Evolutionary conservation across 2,113 vertebrate genomes (phyloP).

Genomic region (Pyrgilauda ruficollis): DNA sequence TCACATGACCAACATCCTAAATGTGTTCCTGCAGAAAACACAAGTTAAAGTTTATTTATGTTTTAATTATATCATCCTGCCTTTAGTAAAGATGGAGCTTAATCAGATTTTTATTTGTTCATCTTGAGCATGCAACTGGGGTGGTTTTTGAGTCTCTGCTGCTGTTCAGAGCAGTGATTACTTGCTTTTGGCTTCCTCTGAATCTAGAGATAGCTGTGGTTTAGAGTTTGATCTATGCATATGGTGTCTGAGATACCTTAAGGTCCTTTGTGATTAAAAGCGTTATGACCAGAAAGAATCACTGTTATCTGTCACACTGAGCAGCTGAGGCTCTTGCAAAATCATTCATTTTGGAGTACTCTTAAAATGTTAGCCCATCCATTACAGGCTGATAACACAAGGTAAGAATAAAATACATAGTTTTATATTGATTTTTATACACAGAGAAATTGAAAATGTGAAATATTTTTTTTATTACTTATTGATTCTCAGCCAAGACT

Average conservation of each 20-base stretch:
- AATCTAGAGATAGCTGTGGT: not conserved
- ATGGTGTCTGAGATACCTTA: not conserved
- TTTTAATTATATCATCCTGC: not conserved
- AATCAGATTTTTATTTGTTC: not conserved
- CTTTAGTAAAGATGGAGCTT: not conserved
- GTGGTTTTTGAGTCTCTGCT: not conserved
- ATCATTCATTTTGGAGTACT: not conserved
- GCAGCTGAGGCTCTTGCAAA: not conserved
- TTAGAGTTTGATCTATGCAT: not conserved
- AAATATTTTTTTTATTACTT: conserved; percentile 41
- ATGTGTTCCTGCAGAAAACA: not conserved
- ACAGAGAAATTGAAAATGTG: conserved; percentile 18
- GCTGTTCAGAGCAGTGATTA: not conserved
- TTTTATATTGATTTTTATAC: conserved; percentile 43
- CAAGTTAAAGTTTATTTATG: not conserved
- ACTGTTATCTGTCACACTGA: conserved; percentile 1
- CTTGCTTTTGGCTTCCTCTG: not conserved
- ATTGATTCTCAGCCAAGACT: conserved; percentile 9
- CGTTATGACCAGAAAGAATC: not conserved
- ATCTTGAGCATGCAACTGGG: not conserved
- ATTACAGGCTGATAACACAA: not conserved
- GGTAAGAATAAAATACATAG: not conserved
- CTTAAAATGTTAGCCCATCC: not conserved
- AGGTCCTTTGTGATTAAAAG: conserved; percentile 22
- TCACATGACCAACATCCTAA: not conserved